These are phyloP conservation scores for Lepetodrilus schrolli DNA, from an alignment of 2,888 invertebrate species.

Conservation along the genomic window DNA sequence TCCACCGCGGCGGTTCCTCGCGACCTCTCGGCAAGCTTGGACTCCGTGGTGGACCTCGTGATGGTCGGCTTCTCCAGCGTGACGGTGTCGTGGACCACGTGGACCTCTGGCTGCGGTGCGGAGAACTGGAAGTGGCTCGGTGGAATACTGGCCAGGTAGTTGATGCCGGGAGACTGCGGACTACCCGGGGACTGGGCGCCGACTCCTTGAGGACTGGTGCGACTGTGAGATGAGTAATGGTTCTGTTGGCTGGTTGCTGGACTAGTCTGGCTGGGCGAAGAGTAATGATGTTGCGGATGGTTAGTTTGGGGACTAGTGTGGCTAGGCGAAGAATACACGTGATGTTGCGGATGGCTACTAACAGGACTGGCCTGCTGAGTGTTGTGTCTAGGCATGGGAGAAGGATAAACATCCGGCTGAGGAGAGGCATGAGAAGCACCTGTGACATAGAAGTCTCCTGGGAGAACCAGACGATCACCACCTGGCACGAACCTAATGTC, in stretches of 20 bases:
- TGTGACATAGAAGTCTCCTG: background rate
- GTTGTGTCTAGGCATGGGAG: background rate
- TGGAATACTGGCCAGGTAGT: background rate
- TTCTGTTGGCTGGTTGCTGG: too few relatives aligned
- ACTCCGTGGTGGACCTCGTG: slow-evolving; percentile 31
- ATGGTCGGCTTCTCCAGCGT: slow-evolving; percentile 41
- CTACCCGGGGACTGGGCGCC: background rate
- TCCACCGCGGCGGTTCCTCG: slow-evolving; percentile 11
- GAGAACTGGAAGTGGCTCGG: slow-evolving; percentile 28
- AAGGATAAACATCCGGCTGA: background rate
- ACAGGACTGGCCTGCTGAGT: too few relatives aligned
- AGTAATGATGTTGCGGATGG: background rate
- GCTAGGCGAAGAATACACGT: background rate
- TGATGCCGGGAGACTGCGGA: background rate
- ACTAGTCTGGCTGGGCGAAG: too few relatives aligned
- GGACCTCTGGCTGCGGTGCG: slow-evolving; percentile 42
- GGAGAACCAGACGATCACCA: slow-evolving; percentile 31
- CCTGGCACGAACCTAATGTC: background rate
- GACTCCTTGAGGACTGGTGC: background rate
- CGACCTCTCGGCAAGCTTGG: slow-evolving; percentile 14
- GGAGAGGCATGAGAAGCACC: background rate
- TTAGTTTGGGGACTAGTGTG: background rate
- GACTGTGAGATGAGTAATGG: too few relatives aligned
- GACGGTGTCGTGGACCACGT: slow-evolving; percentile 38
- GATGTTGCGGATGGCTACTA: background rate